Evolutionary conservation across 2,113 vertebrate genomes (phyloP), one percentile per base, ranked within the genome.

Genomic region (Tor tambroides): DNA sequence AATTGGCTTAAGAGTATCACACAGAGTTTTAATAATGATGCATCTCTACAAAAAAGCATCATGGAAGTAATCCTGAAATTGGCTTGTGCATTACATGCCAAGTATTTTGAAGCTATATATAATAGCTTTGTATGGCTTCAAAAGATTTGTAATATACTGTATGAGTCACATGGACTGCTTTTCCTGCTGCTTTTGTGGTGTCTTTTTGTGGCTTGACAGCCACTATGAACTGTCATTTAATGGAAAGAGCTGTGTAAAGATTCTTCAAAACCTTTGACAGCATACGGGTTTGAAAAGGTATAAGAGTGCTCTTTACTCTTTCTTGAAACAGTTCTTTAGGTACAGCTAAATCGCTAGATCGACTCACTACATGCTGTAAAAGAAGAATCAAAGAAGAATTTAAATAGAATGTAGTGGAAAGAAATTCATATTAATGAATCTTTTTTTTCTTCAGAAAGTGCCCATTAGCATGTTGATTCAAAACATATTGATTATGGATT

Each of bases 221-320:
- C 76, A 43, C 6, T 75, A 46, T 75, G 41, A 51, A 78, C 46
- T 78, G 76, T 78, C 26, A 78, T 32, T 78, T 26, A 54, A 32
- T 51, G 46, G 46, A 78, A 75, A 1, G 46, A 78, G 46, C 46
- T 54, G 2, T 41, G 4, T 72, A 72, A 72, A 72, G 69, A 23
- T 5, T 72, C 69, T 78, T 78, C 8, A 78, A 54, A 78, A 21
- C 7, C 26, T 54, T 78, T 78, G 76, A 78, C 46, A 19, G 46
- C n/a, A 54, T 28, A 26, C n/a, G 23, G 56, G 41, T 46, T 75
- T 54, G 7, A 19, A 76, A 28, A 0, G 38, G 6, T n/a, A 26
- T 1, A n/a, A 30, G 46, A 21, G 46, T 32, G 26, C 76, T 11
- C 26, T 77, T 17, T 5, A 30, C 75, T 77, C 8, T 78, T 54